Evolutionary conservation across 2,113 vertebrate genomes (phyloP).

Genomic region (Tychaedon coryphoeus): DNA sequence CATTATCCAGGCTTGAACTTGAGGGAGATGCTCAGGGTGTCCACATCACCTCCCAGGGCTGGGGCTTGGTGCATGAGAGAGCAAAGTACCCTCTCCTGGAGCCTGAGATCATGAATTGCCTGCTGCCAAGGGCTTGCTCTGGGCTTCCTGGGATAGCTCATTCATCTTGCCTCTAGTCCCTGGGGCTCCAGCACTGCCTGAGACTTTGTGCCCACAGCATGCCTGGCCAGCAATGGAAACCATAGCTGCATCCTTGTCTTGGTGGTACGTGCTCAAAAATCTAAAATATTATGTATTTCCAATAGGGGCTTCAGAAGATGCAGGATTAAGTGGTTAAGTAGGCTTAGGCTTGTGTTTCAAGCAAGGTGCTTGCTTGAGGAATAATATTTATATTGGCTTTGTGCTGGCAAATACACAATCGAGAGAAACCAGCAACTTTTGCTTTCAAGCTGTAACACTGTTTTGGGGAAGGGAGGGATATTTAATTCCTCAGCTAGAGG

Average conservation of each 20-base stretch:
- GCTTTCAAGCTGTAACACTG: not conserved
- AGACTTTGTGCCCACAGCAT: not conserved
- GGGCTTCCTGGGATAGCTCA: not conserved
- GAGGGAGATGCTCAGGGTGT: not conserved
- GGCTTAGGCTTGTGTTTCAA: slow-evolving; percentile 48
- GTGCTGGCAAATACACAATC: slow-evolving; percentile 55
- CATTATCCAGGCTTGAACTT: not conserved
- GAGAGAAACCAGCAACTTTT: slow-evolving; percentile 46
- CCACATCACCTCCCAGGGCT: not conserved
- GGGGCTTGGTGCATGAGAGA: not conserved
- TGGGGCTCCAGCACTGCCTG: not conserved
- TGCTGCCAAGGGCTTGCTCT: not conserved
- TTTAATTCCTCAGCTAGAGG: not conserved
- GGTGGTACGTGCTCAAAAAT: not conserved
- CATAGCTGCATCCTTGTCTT: not conserved
- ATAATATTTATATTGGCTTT: slow-evolving; percentile 68
- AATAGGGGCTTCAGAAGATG: not conserved
- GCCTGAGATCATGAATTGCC: fast-evolving
- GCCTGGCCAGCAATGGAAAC: not conserved
- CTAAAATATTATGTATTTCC: not conserved
- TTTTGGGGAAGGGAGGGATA: slow-evolving; percentile 4
- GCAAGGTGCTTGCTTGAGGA: slow-evolving; percentile 43
- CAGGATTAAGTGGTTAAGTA: slow-evolving; percentile 47
- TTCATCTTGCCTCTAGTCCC: not conserved
- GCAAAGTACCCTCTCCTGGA: not conserved